phyloP scores from a whole-genome alignment of 1,140 invertebrate genomes.

The Drosophila littoralis region DNA sequence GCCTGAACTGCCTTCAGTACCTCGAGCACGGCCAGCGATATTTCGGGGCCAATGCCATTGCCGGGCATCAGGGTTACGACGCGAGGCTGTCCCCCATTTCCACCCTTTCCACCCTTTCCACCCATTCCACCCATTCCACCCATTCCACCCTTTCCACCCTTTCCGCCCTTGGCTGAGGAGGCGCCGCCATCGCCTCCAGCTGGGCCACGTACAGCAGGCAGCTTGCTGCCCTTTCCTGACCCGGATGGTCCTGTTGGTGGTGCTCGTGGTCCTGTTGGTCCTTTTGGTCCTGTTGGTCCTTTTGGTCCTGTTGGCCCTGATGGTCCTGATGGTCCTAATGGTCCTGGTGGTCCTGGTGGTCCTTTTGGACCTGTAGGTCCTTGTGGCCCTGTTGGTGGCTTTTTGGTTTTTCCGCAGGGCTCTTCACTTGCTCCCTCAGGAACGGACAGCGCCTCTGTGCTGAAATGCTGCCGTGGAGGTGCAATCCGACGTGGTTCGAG shows the following conservation, averaged over 20 bases:
- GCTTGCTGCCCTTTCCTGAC: not conserved
- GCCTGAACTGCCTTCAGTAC: conserved; percentile 97
- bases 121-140: not conserved
- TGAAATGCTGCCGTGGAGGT: conserved; percentile 21
- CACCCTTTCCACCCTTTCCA: not conserved
- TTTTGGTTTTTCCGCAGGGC: not conserved
- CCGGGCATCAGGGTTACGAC: conserved; percentile 94
- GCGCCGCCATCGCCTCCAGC: no score
- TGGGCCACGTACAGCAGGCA: not conserved
- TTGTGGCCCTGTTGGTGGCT: not conserved
- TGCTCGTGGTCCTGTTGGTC: not conserved
- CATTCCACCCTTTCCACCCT: not conserved
- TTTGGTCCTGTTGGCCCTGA: not conserved
- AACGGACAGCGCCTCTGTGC: no score
- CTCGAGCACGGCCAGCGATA: conserved; percentile 97
- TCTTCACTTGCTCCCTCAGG: no score
- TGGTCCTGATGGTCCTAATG: not conserved
- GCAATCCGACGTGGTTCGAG: conserved; percentile 16
- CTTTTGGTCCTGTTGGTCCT: not conserved
- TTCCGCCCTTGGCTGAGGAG: no score
- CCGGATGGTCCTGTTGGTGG: not conserved
- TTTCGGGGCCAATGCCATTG: conserved; percentile 99
- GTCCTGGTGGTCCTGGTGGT: no score
- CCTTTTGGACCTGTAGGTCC: no score
- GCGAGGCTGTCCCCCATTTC: conserved; percentile 3